Conservation (phyloP, 2,888 invertebrate species). For the Sinelater perroti region DNA sequence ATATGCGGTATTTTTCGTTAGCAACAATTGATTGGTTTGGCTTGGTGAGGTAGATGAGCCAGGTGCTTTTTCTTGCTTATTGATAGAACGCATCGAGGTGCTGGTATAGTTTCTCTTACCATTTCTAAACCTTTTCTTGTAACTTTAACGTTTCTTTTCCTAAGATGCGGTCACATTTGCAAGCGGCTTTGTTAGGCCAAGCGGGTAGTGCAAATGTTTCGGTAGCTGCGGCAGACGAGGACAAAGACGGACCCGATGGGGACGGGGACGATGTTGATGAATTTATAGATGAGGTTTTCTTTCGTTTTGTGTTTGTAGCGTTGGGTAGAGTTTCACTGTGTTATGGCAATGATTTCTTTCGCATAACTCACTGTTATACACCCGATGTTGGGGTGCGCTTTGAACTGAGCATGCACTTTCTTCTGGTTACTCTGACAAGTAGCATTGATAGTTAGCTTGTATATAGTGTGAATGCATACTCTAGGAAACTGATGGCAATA, state of each 20-base stretch:
- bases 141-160: slow-evolving; percentile 36
- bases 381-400: neutral
- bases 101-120: slow-evolving; percentile 5
- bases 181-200: slow-evolving; percentile 61
- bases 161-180: slow-evolving; percentile 61
- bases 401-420: neutral
- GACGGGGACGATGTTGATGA: slow-evolving; percentile 66
- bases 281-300: slow-evolving; percentile 65
- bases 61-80: slow-evolving; percentile 9
- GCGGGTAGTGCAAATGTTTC: slow-evolving; percentile 54
- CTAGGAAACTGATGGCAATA: slow-evolving; percentile 55
- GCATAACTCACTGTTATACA: slow-evolving; percentile 1
- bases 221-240: slow-evolving; percentile 53
- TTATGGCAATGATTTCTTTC: neutral
- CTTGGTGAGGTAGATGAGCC: neutral
- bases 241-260: slow-evolving; percentile 65
- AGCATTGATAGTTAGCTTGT: neutral
- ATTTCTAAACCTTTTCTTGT: slow-evolving; percentile 15
- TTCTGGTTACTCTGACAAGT: neutral
- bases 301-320: slow-evolving; percentile 25
- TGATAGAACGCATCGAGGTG: neutral
- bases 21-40: neutral
- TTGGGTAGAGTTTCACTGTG: slow-evolving; percentile 22
- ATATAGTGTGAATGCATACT: slow-evolving; percentile 3
- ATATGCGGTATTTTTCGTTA: neutral